Evolutionary conservation across 37 sponge, comb jelly and placozoan genomes (phyloP).

Genomic region (Crambe crambe): DNA sequence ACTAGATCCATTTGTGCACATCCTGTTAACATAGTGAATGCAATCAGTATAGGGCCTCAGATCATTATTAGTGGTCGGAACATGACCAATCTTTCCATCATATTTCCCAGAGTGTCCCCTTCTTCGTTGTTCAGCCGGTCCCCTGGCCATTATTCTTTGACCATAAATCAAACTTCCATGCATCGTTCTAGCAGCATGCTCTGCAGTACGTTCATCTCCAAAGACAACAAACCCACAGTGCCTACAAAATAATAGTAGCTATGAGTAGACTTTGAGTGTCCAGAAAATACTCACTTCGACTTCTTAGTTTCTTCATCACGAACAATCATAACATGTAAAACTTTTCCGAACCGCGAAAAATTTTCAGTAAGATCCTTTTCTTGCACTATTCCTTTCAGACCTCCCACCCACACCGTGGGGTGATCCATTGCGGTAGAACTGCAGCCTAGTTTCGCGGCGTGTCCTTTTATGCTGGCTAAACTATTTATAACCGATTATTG

Average conservation of each 20-base stretch:
- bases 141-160: not conserved
- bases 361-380: not conserved
- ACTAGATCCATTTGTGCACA: not conserved
- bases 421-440: not conserved
- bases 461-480: no score
- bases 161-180: not conserved
- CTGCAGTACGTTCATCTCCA: not conserved
- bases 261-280: not conserved
- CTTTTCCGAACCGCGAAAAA: not conserved
- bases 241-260: not conserved
- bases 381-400: conserved; percentile 11
- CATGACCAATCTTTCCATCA: not conserved
- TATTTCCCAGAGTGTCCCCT: not conserved
- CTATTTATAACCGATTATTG: no score
- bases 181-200: not conserved
- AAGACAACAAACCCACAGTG: conserved; percentile 4
- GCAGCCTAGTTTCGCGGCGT: not conserved
- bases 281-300: not conserved
- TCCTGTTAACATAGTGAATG: not conserved
- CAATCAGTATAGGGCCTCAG: not conserved
- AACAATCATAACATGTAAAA: not conserved
- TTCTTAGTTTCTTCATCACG: not conserved
- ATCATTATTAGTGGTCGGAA: not conserved
- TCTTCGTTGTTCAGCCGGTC: not conserved
- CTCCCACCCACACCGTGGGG: not conserved